Percentiles rank a stretch among this genome's conserved stretches.
Conservation (phyloP, 2,888 invertebrate species). For the Cotesia congregata region DNA sequence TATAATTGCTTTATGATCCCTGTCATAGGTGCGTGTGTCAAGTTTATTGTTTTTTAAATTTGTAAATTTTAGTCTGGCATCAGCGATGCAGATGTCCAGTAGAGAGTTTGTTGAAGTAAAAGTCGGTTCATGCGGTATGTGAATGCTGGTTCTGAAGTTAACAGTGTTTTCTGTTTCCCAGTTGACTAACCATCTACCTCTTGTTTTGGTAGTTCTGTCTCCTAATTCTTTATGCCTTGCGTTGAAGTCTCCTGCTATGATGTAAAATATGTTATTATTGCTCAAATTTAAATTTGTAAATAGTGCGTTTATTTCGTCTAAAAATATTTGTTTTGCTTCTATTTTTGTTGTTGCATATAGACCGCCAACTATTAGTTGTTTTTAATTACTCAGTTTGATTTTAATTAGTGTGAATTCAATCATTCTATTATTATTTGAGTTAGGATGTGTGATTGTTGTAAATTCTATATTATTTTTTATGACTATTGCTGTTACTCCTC, state of each 20-base stretch:
- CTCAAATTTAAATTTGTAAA: conserved; percentile 16
- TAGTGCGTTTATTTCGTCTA: neutral
- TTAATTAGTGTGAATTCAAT: too few relatives aligned
- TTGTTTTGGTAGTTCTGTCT: conserved; percentile 3
- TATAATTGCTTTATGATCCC: conserved; percentile 27
- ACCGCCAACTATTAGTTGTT: conserved; percentile 17
- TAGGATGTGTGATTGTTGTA: too few relatives aligned
- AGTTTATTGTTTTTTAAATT: too few relatives aligned
- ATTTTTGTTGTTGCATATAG: neutral
- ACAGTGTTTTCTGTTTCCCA: neutral
- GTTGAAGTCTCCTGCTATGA: conserved; percentile 32
- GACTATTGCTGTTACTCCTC: conserved; percentile 26
- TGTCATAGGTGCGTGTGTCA: conserved; percentile 30
- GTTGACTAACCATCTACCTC: neutral
- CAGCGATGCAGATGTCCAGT: conserved; percentile 24
- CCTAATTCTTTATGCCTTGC: conserved; percentile 17
- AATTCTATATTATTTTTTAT: too few relatives aligned
- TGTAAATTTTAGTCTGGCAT: conserved; percentile 8
- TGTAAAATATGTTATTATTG: neutral
- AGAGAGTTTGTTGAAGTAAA: conserved; percentile 22
- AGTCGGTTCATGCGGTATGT: conserved; percentile 16
- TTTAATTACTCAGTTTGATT: neutral
- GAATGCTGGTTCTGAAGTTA: neutral
- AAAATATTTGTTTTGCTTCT: neutral
- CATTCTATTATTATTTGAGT: too few relatives aligned